A percentile compares a stretch with the other conserved stretches of the same genome.
Conservation (phyloP, 1,140 invertebrate species). For the Halesus radiatus region DNA sequence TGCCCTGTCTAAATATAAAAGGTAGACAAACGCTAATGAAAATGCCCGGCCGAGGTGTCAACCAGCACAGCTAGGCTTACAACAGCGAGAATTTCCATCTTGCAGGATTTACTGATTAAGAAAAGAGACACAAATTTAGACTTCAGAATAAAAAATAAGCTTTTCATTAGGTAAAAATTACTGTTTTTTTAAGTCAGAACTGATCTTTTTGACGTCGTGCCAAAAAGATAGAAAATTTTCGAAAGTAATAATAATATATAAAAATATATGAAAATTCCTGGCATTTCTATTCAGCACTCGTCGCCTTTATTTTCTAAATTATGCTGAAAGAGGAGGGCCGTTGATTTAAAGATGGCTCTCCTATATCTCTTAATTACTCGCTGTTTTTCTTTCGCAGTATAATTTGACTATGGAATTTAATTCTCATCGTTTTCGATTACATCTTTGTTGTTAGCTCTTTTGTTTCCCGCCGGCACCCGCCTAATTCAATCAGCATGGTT, state of each 20-base stretch:
- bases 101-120: neutral
- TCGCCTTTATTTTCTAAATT: neutral
- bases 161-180: no score
- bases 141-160: no score
- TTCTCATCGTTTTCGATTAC: constrained; percentile 57
- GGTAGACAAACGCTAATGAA: constrained; percentile 51
- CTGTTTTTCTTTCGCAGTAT: constrained; percentile 57
- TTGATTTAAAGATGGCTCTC: constrained; percentile 23
- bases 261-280: no score
- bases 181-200: no score
- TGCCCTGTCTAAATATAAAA: constrained; percentile 47
- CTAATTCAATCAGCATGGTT: constrained; percentile 53
- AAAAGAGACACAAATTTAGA: no score
- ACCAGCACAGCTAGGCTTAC: constrained; percentile 6
- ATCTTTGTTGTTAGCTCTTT: constrained; percentile 54
- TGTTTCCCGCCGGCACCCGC: constrained; percentile 40
- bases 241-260: no score
- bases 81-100: neutral
- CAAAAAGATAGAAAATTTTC: no score
- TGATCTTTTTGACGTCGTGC: no score
- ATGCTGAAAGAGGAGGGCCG: neutral
- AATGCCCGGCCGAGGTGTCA: constrained; percentile 52
- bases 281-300: neutral
- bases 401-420: constrained; percentile 59
- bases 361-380: constrained; percentile 56